Evolutionary conservation across 2,113 vertebrate species (phyloP), one percentile per base, ranked within the genome.

Genomic region (Cathartes aura): DNA sequence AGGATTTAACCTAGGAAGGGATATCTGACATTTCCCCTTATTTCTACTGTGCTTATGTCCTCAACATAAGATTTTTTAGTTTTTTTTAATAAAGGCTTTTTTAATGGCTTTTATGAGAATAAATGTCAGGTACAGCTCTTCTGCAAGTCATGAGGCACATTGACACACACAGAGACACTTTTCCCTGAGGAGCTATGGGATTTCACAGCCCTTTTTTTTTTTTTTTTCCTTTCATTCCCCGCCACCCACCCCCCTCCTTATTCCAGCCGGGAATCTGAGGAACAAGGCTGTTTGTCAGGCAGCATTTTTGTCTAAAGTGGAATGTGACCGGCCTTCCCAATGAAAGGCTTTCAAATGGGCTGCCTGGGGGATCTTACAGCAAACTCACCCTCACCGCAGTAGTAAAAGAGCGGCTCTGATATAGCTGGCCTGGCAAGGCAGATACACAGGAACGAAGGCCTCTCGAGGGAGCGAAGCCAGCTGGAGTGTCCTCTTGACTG

Each of bases 401-500:
- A 62, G 88, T 15, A 19, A 63, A 43, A 87, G 94, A 60, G 73
- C 0, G 7, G 52, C 75, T 89, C 63, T 52, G 82, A 42, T 90
- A 14, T 5, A n/a, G 66, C 71, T 34, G 63, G 53, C 24, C 53
- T 66, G 85, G 92, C 60, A 48, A 53, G 73, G 70, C 38, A 68
- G 83, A 50, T 27, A 21, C 11, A 21, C 43, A 10, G 55, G 29
- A 82, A 48, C 4, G 3, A 94, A 89, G 50, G 36, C 13, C 62
- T 75, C 81, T 48, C 10, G 3, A 70, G 73, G 84, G 83, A 94
- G 24, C 0, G 2, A 30, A 87, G 96, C 97, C 94, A 97, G 94
- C 95, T 96, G 95, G 96, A 97, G 72, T 38, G 78, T 88, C 72
- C 85, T 86, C 94, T 90, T 86, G 90, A 94, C 86, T 95, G 93